phyloP scores from a whole-genome alignment of 2,113 vertebrate species.

The Oreotrochilus melanogaster region DNA sequence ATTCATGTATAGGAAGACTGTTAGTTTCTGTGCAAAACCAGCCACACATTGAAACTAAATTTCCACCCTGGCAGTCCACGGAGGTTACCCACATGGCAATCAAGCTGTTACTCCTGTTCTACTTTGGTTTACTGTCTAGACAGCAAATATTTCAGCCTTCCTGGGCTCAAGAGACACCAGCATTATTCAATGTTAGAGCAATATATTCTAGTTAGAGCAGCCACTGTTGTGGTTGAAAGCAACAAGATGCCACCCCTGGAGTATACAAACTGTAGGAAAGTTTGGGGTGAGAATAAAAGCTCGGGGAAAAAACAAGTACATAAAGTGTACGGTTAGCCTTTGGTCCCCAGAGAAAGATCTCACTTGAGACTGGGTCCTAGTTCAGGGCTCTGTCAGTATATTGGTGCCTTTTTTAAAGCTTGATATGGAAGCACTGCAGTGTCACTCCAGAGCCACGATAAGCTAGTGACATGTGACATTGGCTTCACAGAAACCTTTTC shows the following conservation, averaged over 20 bases:
- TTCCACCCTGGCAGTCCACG: neutral
- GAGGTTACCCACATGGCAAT: neutral
- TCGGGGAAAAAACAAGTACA: neutral
- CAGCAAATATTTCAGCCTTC: slow-evolving; percentile 33
- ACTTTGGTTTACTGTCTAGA: slow-evolving; percentile 3
- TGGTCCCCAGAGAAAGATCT: neutral
- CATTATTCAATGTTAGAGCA: neutral
- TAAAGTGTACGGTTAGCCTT: neutral
- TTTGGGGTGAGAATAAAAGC: slow-evolving; percentile 3
- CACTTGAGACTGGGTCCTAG: neutral
- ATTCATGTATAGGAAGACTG: accelerated
- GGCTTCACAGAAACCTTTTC: neutral
- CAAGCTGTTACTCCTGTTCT: neutral
- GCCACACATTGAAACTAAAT: neutral
- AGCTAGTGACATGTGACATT: neutral
- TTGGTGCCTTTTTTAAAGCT: neutral
- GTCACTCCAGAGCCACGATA: neutral
- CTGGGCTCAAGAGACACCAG: neutral
- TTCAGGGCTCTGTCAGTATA: neutral
- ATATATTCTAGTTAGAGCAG: neutral
- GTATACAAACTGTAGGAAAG: neutral
- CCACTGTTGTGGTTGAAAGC: slow-evolving; percentile 21
- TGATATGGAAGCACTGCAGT: neutral
- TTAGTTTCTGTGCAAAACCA: neutral
- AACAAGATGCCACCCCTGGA: neutral